phyloP scores from a whole-genome alignment of 2,888 invertebrate species.

The Adelphocoris suturalis region DNA sequence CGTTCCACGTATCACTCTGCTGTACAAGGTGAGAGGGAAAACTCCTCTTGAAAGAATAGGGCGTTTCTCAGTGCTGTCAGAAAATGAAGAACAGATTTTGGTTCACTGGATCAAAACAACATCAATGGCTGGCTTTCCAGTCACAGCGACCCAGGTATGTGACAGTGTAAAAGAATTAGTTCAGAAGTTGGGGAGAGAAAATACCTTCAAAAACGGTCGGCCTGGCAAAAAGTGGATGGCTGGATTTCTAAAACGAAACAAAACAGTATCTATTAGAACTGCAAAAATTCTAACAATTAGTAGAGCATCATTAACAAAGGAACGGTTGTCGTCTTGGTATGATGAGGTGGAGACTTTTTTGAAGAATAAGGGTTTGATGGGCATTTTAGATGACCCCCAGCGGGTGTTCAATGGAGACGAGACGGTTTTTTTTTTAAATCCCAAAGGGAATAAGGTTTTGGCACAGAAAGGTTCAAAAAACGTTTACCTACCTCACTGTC shows the following conservation, averaged over 20 bases:
- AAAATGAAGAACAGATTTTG: too few species aligned
- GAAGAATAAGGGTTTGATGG: not conserved
- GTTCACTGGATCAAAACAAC: too few species aligned
- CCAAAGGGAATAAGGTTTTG: slow-evolving; percentile 77
- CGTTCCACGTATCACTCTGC: not conserved
- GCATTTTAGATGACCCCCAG: slow-evolving; percentile 75
- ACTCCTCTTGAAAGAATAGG: not conserved
- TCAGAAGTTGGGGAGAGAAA: too few species aligned
- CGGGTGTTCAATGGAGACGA: slow-evolving; percentile 78
- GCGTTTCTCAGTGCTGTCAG: too few species aligned
- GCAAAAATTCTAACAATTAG: not conserved
- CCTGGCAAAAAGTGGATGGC: not conserved
- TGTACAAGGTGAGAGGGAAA: not conserved
- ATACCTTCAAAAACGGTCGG: not conserved
- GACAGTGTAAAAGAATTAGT: too few species aligned
- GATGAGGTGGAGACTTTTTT: too few species aligned
- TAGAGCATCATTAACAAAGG: too few species aligned
- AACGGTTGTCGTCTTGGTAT: too few species aligned
- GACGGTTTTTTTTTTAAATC: slow-evolving; percentile 77
- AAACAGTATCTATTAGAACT: not conserved
- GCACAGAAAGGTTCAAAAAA: too few species aligned
- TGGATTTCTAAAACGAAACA: slow-evolving; percentile 38
- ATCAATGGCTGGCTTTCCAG: not conserved
- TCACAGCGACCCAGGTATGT: too few species aligned
- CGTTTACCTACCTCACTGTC: too few species aligned